Percentiles rank a stretch among this genome's conserved stretches.
These are phyloP conservation scores for Mesorhabditis belari DNA, from an alignment of 2,888 invertebrate genomes.

Conservation along the genomic window DNA sequence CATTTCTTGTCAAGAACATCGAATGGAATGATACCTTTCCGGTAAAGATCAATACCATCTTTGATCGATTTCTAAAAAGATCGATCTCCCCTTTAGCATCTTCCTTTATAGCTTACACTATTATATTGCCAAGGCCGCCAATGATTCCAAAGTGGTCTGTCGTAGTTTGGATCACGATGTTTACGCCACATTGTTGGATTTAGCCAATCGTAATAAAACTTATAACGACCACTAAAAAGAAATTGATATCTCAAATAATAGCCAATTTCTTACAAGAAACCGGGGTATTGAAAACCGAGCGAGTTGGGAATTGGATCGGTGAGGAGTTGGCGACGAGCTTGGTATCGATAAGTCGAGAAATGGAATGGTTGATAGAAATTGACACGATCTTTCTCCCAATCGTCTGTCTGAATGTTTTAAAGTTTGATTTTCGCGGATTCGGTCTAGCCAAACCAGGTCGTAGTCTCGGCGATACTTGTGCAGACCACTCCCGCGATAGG, in stretches of 20 bases:
- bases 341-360: conserved; percentile 45
- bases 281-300: conserved; percentile 36
- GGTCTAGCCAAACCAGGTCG: conserved; percentile 24
- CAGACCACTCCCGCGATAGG: conserved; percentile 41
- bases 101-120: conserved; percentile 1
- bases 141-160: conserved; percentile 46
- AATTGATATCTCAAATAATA: neutral
- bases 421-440: neutral
- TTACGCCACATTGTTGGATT: conserved; percentile 49
- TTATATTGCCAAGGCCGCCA: conserved; percentile 46
- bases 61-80: conserved; percentile 30
- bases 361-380: conserved; percentile 41
- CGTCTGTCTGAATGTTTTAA: conserved; percentile 35
- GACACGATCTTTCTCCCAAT: conserved; percentile 37
- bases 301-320: conserved; percentile 45
- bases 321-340: conserved; percentile 39
- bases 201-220: conserved; percentile 47
- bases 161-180: conserved; percentile 46
- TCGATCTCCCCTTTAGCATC: neutral
- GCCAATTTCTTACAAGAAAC: conserved; percentile 28
- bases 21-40: conserved; percentile 46
- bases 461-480: conserved; percentile 45
- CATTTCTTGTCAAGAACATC: conserved; percentile 49
- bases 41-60: conserved; percentile 48
- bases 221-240: conserved; percentile 32